A percentile compares a stretch with the other conserved stretches of the same genome.
phyloP scores from a whole-genome alignment of 2,113 vertebrate genomes.

The Aix galericulata region DNA sequence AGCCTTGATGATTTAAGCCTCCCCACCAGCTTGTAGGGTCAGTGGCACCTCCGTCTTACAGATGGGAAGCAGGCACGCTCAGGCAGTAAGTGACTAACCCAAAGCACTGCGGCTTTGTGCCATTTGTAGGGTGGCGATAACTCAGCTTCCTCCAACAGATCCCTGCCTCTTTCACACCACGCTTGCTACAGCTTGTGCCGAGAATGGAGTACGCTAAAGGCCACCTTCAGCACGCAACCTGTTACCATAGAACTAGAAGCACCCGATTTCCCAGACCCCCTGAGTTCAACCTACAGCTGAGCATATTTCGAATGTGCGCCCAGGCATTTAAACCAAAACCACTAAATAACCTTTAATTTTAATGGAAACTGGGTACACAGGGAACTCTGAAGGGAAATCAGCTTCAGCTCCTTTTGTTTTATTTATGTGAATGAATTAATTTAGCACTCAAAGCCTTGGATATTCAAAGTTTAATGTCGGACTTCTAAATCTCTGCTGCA shows the following conservation, averaged over 20 bases:
- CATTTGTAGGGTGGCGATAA: neutral
- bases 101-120: neutral
- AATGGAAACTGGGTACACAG: neutral
- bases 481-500: neutral
- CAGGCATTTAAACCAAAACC: neutral
- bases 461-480: neutral
- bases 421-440: neutral
- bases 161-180: neutral
- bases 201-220: neutral
- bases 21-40: constrained; percentile 33
- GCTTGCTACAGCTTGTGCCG: neutral
- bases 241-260: neutral
- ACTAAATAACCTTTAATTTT: neutral
- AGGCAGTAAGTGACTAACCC: constrained; percentile 12
- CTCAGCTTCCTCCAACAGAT: constrained; percentile 14
- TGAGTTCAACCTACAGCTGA: neutral
- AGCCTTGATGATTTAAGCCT: neutral
- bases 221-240: neutral
- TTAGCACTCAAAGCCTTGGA: neutral
- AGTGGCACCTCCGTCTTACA: neutral
- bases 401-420: neutral
- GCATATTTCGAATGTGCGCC: neutral
- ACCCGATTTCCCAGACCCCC: neutral
- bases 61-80: neutral
- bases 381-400: neutral